A percentile compares a stretch with the other conserved stretches of the same genome.
Conservation (phyloP, 1,140 invertebrate genomes). For the Brachionus koreanus region DNA sequence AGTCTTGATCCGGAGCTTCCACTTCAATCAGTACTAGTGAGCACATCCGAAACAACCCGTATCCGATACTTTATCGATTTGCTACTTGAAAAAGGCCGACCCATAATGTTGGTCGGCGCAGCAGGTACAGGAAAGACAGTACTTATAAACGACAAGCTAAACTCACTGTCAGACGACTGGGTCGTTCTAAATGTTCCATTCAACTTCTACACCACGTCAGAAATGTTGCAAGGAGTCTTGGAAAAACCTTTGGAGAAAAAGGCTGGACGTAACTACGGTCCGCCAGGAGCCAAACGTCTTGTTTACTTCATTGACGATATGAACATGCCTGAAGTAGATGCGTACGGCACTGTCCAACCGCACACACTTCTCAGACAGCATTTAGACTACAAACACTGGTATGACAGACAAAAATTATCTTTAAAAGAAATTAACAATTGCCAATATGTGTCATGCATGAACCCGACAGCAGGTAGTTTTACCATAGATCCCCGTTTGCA, state of each 20-base stretch:
- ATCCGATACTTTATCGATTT: conserved; percentile 83
- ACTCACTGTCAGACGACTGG: conserved; percentile 75
- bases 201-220: conserved; percentile 92
- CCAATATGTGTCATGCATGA: conserved; percentile 94
- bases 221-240: conserved; percentile 88
- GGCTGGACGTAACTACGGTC: conserved; percentile 88
- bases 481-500: conserved; percentile 84
- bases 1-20: conserved; percentile 85
- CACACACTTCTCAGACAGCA: conserved; percentile 91
- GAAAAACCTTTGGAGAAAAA: conserved; percentile 96
- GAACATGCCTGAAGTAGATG: conserved; percentile 95
- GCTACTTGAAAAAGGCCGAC: conserved; percentile 77
- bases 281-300: conserved; percentile 85
- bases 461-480: conserved; percentile 91
- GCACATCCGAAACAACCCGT: conserved; percentile 84
- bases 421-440: conserved; percentile 93
- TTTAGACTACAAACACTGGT: conserved; percentile 90
- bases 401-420: conserved; percentile 78
- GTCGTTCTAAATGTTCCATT: conserved; percentile 86
- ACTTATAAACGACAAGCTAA: conserved; percentile 77
- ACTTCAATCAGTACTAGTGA: conserved; percentile 83
- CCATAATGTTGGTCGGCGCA: conserved; percentile 74
- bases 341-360: conserved; percentile 88
- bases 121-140: conserved; percentile 77
- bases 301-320: conserved; percentile 95